Evolutionary conservation across 2,113 vertebrate species (phyloP).

Genomic region (Myodes glareolus): DNA sequence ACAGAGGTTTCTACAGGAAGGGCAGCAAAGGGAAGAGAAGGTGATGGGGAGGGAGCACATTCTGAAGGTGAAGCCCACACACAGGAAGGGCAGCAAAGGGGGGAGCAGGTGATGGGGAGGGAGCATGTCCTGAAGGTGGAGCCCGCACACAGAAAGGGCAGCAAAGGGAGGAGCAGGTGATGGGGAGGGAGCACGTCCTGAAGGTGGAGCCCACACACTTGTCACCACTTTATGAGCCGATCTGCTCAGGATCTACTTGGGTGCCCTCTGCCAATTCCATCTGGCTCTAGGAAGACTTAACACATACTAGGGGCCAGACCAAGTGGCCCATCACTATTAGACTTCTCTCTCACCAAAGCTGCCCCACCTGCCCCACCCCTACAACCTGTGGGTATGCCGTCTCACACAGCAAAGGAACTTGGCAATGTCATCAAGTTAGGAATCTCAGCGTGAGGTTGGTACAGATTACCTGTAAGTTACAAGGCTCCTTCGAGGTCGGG

Average conservation of each 20-base stretch:
- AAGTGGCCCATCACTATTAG: accelerated
- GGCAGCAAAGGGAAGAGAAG: neutral
- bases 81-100: neutral
- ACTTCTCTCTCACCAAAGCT: neutral
- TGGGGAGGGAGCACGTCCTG: accelerated
- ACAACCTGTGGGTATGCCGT: accelerated
- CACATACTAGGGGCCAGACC: neutral
- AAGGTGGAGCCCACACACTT: neutral
- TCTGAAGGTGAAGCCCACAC: accelerated
- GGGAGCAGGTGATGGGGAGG: neutral
- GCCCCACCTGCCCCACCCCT: too few species aligned
- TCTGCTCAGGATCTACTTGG: accelerated
- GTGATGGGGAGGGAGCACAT: accelerated
- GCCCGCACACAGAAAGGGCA: accelerated
- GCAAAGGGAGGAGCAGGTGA: neutral
- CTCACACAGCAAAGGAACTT: neutral
- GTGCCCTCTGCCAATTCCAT: accelerated
- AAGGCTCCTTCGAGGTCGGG: neutral
- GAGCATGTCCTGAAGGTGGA: accelerated
- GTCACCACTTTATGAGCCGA: accelerated
- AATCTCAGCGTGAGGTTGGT: neutral
- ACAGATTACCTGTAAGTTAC: neutral
- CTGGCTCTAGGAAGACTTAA: neutral
- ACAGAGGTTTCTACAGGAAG: neutral
- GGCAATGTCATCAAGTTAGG: neutral